A percentile compares a stretch with the other conserved stretches of the same genome.
phyloP scores from a whole-genome alignment of 2,888 invertebrate species.

The Pheosia gnoma region DNA sequence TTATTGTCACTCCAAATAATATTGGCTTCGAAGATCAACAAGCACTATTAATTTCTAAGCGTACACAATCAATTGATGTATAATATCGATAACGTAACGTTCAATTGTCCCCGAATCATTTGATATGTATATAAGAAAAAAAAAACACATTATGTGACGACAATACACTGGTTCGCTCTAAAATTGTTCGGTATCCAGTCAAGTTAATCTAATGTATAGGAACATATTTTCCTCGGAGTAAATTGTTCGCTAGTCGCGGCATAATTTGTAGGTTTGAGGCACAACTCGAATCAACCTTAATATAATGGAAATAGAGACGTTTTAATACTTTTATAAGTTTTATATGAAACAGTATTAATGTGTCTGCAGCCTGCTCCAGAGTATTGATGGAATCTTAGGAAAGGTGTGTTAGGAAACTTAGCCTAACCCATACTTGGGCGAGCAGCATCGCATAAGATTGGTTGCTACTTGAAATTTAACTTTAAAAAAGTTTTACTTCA shows the following conservation, averaged over 20 bases:
- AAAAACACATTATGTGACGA: slow-evolving; percentile 34
- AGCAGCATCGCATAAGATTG: no score
- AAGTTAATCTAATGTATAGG: slow-evolving; percentile 40
- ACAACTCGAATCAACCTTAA: background rate
- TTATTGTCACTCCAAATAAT: slow-evolving; percentile 66
- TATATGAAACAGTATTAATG: no score
- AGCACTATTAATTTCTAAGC: slow-evolving; percentile 42
- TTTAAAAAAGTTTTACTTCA: no score
- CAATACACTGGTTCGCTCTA: slow-evolving; percentile 60
- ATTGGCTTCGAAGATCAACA: slow-evolving; percentile 38
- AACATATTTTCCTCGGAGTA: slow-evolving; percentile 38
- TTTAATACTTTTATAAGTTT: no score
- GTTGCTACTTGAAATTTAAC: no score
- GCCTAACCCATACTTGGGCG: no score
- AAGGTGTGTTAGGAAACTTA: no score
- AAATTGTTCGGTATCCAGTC: slow-evolving; percentile 57
- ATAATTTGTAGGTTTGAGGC: slow-evolving; percentile 12
- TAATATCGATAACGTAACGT: slow-evolving; percentile 40
- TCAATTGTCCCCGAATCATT: slow-evolving; percentile 54
- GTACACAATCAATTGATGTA: slow-evolving; percentile 41
- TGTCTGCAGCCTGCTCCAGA: no score
- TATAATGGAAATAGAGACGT: no score
- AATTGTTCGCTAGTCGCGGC: slow-evolving; percentile 27
- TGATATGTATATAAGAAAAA: slow-evolving; percentile 76
- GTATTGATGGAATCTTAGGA: no score